Evolutionary conservation across 1,140 invertebrate species (phyloP).

Genomic region (Saccostrea cuccullata): DNA sequence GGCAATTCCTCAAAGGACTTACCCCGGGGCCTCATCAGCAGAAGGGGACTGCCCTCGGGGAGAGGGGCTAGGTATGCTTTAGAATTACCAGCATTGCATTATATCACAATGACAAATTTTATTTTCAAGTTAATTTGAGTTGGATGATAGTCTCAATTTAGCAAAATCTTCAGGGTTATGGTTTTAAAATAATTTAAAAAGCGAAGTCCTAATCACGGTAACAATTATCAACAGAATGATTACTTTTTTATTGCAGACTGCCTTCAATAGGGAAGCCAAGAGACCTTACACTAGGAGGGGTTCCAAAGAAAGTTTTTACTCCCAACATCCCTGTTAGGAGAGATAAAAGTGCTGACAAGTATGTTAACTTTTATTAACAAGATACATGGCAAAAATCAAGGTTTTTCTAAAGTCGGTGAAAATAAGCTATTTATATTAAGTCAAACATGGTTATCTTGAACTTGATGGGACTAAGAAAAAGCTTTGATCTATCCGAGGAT

Average conservation of each 20-base stretch:
- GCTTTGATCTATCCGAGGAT: no score
- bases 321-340: conserved; percentile 73
- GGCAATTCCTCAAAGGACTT: conserved; percentile 60
- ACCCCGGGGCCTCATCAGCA: conserved; percentile 70
- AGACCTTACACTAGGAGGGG: conserved; percentile 75
- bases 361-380: conserved; percentile 15
- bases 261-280: conserved; percentile 72
- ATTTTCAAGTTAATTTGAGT: background rate
- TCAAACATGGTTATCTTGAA: no score
- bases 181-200: background rate
- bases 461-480: no score
- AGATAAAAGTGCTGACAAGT: conserved; percentile 66
- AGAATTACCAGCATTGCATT: background rate
- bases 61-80: conserved; percentile 66
- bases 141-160: no score
- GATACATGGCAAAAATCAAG: no score
- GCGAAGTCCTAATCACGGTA: background rate
- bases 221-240: background rate
- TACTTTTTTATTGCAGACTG: conserved; percentile 64
- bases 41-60: conserved; percentile 67
- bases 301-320: conserved; percentile 74
- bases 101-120: background rate
- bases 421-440: no score
- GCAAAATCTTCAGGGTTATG: background rate
- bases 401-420: no score